Evolutionary conservation across 2,113 vertebrate genomes (phyloP).

Genomic region (Phyllostomus discolor): DNA sequence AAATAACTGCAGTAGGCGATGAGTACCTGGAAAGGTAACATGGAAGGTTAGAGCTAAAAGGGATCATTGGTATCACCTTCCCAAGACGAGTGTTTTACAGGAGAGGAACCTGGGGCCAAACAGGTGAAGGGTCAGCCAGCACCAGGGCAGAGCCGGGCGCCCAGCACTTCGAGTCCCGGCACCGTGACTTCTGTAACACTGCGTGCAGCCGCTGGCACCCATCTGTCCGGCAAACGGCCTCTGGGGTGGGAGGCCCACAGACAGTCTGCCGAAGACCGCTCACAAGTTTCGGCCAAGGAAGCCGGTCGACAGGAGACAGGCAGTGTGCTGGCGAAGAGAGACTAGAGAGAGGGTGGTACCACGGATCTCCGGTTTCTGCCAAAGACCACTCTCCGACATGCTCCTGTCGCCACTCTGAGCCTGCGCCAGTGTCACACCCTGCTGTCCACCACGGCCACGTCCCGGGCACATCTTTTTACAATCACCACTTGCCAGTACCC

Average conservation of each 20-base stretch:
- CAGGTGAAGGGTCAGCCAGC: not conserved
- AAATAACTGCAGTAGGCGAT: not conserved
- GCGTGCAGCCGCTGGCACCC: not conserved
- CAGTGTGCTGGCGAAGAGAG: not conserved
- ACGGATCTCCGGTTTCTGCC: not conserved
- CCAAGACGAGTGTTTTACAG: not conserved
- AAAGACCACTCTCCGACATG: not conserved
- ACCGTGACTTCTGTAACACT: not conserved
- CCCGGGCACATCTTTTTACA: not conserved
- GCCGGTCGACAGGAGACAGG: not conserved
- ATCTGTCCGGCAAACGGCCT: not conserved
- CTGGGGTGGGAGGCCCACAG: not conserved
- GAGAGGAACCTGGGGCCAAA: not conserved
- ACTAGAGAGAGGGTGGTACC: rapidly evolving
- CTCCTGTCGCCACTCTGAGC: not conserved
- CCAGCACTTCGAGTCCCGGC: not conserved
- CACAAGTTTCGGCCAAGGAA: not conserved
- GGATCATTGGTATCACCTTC: not conserved
- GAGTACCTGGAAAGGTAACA: not conserved
- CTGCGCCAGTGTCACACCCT: not conserved
- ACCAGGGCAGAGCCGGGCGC: not conserved
- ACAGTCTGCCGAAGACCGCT: not conserved
- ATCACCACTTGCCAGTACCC: not conserved
- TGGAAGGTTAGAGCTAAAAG: not conserved
- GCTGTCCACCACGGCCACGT: not conserved